phyloP scores from a whole-genome alignment of 2,113 vertebrate genomes.

The Oceanites oceanicus region DNA sequence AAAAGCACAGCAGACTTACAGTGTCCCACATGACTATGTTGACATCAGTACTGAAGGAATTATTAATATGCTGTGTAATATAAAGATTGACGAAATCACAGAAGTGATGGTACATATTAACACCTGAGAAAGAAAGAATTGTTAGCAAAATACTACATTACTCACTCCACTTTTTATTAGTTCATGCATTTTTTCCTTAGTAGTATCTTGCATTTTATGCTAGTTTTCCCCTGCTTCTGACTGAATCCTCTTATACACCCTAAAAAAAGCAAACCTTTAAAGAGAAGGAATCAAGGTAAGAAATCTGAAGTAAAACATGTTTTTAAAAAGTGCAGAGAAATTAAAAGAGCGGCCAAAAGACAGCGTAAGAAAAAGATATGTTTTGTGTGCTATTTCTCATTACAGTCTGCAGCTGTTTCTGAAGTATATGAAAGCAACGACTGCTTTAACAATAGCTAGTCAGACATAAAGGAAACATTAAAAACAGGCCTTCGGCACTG shows the following conservation, averaged over 20 bases:
- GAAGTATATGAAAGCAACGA: background rate
- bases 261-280: background rate
- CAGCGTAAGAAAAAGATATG: background rate
- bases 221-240: background rate
- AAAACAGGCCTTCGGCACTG: background rate
- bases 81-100: slow-evolving; percentile 98
- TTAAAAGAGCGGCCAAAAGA: background rate
- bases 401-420: background rate
- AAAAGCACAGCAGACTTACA: slow-evolving; percentile 74
- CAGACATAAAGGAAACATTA: background rate
- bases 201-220: background rate
- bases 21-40: slow-evolving; percentile 98
- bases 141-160: background rate
- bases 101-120: slow-evolving; percentile 99
- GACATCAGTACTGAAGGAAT: slow-evolving; percentile 90
- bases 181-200: background rate
- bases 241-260: background rate
- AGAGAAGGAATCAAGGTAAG: background rate
- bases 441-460: background rate
- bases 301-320: background rate
- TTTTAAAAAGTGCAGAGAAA: background rate
- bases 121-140: slow-evolving; percentile 77
- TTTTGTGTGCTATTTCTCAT: background rate
- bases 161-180: background rate
- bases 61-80: slow-evolving; percentile 93